Evolutionary conservation across 1,140 invertebrate genomes (phyloP), one percentile per base, ranked within the genome.

Genomic region (Trichomalopsis sarcophagae): DNA sequence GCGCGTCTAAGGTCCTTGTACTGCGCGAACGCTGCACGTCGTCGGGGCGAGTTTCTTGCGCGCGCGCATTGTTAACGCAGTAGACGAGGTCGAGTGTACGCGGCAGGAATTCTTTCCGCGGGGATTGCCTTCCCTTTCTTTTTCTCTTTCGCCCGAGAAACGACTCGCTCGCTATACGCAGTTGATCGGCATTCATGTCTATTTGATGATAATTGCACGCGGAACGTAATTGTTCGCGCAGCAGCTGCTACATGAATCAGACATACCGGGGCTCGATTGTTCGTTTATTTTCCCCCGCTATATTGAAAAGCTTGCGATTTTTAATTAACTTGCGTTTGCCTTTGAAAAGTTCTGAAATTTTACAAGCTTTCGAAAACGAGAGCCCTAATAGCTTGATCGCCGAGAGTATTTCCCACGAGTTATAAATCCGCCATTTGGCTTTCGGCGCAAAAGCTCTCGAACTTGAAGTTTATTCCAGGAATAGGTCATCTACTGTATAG

Each of bases 41-140:
- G 0, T 6, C n/a, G 50, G 23, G 33, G 81, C 62, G 62, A 79
- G 33, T 74, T 74, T 74, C 71, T 74, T 36, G 33, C 23, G 71
- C 33, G 30, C 10, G 36, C 36, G 73, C 73, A 75, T 75, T 75
- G 73, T 44, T 75, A 75, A 75, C 14, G 73, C 17, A 10, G 40
- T 44, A 44, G 73, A 75, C 73, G 73, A 75, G 36, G 36, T 44
- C 36, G 73, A 75, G 73, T 44, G 33, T 71, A 71, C 30, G 68
- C 68, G 68, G 68, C 14, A 33, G 30, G 68, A 71, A 30, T 71
- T 71, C 33, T 71, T 71, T n/a, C 27, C 27, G 10, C 9, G 68
- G 23, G 68, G 68, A 30, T 71, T 71, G 30, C 30, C 9, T 71
- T 33, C 27, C 14, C 55, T 62, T 62, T 62, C 55, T 21, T 21